phyloP scores from a whole-genome alignment of 2,113 vertebrate species.

The Corythornis vintsioides region DNA sequence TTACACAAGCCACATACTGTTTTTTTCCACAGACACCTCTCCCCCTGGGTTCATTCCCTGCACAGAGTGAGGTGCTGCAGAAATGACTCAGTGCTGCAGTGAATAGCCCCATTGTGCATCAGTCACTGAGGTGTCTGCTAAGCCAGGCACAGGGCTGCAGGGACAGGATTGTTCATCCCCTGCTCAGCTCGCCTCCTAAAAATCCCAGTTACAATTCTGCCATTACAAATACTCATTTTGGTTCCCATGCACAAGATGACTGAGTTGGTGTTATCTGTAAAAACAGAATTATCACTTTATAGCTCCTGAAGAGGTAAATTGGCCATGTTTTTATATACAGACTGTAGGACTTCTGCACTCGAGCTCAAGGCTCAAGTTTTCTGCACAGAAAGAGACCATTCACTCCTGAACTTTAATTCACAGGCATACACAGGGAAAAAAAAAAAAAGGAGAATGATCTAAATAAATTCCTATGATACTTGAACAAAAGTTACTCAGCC shows the following conservation, averaged over 20 bases:
- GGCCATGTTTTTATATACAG: neutral
- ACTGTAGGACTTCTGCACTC: neutral
- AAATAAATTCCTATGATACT: neutral
- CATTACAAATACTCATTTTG: neutral
- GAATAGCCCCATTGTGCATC: slow-evolving; percentile 60
- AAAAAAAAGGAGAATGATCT: neutral
- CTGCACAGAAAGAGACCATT: neutral
- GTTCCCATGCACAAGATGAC: neutral
- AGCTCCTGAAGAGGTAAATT: neutral
- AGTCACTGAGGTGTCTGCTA: slow-evolving; percentile 5
- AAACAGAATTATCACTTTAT: neutral
- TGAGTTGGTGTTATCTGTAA: neutral
- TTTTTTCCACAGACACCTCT: neutral
- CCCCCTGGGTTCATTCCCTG: neutral
- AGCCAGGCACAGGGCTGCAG: slow-evolving; percentile 55
- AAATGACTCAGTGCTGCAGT: slow-evolving; percentile 52
- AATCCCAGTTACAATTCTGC: neutral
- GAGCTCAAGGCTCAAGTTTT: neutral
- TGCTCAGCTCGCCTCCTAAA: slow-evolving; percentile 6
- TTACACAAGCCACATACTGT: neutral
- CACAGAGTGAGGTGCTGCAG: slow-evolving; percentile 28
- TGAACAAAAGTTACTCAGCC: neutral
- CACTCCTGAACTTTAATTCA: neutral
- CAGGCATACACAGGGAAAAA: neutral
- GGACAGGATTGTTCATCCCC: slow-evolving; percentile 48